Conservation (phyloP, 2,797 vertebrate species). For the Toxotes lorentzi region DNA sequence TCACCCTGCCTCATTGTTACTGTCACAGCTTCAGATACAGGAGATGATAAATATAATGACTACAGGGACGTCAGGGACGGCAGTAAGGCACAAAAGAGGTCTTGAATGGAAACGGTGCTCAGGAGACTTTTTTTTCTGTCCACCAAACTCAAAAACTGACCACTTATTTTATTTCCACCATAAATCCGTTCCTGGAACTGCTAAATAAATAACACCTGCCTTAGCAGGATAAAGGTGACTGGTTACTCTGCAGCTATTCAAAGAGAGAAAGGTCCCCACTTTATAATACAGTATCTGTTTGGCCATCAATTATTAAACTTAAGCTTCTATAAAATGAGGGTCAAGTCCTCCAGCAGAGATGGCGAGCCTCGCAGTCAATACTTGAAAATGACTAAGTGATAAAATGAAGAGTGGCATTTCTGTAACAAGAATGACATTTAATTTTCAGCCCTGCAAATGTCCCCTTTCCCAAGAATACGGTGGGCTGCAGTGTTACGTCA, state of each 20-base stretch:
- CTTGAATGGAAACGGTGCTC: not conserved
- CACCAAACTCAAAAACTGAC: not conserved
- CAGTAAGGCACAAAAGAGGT: no score
- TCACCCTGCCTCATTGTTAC: slow-evolving; percentile 21
- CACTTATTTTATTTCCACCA: slow-evolving; percentile 6
- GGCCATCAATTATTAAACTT: slow-evolving; percentile 76
- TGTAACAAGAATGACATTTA: slow-evolving; percentile 78
- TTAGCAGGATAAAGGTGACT: slow-evolving; percentile 55
- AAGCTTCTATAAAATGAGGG: slow-evolving; percentile 63
- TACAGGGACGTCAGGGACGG: slow-evolving; percentile 11
- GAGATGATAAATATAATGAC: slow-evolving; percentile 27
- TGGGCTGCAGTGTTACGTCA: slow-evolving; percentile 2
- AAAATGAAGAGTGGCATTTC: slow-evolving; percentile 71
- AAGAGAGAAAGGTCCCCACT: slow-evolving; percentile 64
- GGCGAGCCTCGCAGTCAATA: slow-evolving; percentile 32
- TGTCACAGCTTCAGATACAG: slow-evolving; percentile 19
- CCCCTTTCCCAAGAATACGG: slow-evolving; percentile 63
- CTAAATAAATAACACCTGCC: slow-evolving; percentile 71
- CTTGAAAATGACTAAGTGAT: slow-evolving; percentile 65
- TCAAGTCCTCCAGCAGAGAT: slow-evolving; percentile 52
- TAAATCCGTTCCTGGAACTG: slow-evolving; percentile 49
- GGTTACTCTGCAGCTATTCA: slow-evolving; percentile 58
- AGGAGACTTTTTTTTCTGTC: not conserved
- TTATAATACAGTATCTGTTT: slow-evolving; percentile 63
- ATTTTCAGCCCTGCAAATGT: slow-evolving; percentile 66